phyloP scores from a whole-genome alignment of 2,797 vertebrate genomes.

The Sardinella longiceps region DNA sequence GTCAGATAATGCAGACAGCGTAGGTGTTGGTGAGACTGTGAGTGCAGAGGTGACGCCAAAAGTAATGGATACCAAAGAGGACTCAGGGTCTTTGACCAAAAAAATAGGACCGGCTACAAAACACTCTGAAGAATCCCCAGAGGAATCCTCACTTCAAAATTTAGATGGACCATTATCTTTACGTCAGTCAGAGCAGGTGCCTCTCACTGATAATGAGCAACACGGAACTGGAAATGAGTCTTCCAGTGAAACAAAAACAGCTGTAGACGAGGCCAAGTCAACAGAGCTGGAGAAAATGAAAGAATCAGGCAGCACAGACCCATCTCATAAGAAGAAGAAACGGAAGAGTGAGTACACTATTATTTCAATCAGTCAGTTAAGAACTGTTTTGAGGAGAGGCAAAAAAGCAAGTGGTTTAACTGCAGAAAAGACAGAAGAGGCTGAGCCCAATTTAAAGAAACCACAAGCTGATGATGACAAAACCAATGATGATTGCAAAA shows the following conservation, averaged over 20 bases:
- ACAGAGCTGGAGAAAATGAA: neutral
- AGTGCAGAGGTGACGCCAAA: neutral
- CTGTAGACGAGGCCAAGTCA: neutral
- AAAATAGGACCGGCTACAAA: neutral
- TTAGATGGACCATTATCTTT: neutral
- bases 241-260: neutral
- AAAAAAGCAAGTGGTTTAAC: conserved; percentile 53
- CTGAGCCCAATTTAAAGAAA: conserved; percentile 62
- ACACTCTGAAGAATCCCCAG: neutral
- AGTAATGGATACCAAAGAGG: neutral
- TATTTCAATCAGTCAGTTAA: conserved; percentile 68
- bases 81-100: neutral
- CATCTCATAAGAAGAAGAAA: conserved; percentile 33
- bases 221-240: neutral
- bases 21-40: neutral
- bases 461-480: conserved; percentile 45
- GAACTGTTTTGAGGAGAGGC: conserved; percentile 65
- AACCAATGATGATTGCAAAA: neutral
- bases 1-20: neutral
- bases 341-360: conserved; percentile 54
- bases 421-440: neutral
- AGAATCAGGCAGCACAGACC: neutral
- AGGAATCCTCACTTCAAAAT: neutral
- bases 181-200: neutral
- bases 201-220: neutral